Percentiles rank a stretch among this genome's conserved stretches.
These are phyloP conservation scores for Argyrosomus regius DNA, from an alignment of 2,797 vertebrate genomes.

Conservation along the genomic window DNA sequence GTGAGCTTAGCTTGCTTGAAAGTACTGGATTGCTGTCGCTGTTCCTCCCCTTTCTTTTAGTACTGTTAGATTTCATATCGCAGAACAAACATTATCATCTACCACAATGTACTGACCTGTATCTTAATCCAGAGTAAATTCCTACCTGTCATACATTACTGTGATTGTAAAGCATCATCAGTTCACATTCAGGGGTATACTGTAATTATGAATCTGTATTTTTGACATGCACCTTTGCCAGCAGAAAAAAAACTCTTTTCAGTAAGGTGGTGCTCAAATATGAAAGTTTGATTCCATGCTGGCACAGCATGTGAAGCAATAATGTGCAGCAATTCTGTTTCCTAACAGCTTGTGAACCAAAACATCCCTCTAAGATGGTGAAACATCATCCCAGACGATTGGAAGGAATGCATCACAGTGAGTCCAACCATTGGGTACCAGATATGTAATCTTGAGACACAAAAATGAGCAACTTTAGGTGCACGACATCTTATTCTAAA, in stretches of 20 bases:
- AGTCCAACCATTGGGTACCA: conserved; percentile 9
- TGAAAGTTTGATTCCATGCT: conserved; percentile 12
- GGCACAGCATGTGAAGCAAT: conserved; percentile 8
- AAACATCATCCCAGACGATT: conserved; percentile 15
- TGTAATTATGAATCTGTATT: background rate
- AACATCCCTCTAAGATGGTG: conserved; percentile 5
- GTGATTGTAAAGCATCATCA: conserved; percentile 1
- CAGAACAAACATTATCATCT: background rate
- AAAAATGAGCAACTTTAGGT: background rate
- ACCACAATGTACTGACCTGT: background rate
- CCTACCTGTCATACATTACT: background rate
- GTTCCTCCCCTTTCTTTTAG: background rate
- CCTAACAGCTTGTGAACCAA: conserved; percentile 32
- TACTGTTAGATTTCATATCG: background rate
- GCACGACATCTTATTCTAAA: conserved; percentile 37
- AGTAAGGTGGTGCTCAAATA: conserved; percentile 8
- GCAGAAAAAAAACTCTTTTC: background rate
- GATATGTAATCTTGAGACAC: conserved; percentile 19
- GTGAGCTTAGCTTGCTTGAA: background rate
- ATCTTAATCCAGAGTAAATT: background rate
- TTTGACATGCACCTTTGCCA: background rate
- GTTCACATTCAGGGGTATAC: too few species aligned
- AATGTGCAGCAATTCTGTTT: conserved; percentile 21
- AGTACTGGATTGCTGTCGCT: background rate
- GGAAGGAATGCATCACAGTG: conserved; percentile 30